Evolutionary conservation across 2,797 vertebrate species (phyloP).

Genomic region (Spheniscus humboldti): DNA sequence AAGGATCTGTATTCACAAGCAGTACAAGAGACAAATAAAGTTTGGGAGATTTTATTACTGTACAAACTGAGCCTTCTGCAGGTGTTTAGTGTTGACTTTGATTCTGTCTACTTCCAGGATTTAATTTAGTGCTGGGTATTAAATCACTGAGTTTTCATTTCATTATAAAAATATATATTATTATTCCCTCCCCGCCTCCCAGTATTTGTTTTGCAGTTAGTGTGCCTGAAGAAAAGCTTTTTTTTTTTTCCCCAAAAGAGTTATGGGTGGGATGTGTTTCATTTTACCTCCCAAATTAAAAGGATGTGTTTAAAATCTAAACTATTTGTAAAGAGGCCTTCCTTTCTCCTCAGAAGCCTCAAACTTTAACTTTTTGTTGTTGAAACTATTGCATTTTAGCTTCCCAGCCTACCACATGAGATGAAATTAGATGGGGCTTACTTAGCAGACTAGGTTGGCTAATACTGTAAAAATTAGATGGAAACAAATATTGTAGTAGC

Average conservation of each 20-base stretch:
- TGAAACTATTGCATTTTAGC: neutral
- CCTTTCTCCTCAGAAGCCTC: neutral
- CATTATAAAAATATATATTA: rapidly evolving
- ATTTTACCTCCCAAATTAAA: neutral
- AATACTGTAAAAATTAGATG: neutral
- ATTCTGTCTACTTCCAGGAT: neutral
- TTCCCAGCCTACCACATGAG: neutral
- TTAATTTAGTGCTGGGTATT: neutral
- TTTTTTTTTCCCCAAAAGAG: rapidly evolving
- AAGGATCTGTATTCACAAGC: neutral
- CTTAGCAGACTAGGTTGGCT: neutral
- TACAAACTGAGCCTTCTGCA: neutral
- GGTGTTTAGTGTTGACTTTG: neutral
- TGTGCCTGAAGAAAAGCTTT: neutral
- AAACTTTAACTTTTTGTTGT: neutral
- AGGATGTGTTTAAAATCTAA: neutral
- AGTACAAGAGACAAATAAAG: neutral
- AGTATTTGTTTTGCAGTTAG: neutral
- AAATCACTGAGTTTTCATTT: neutral
- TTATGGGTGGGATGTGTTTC: neutral
- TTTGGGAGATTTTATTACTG: neutral
- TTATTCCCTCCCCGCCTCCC: rapidly evolving
- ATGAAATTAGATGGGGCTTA: neutral
- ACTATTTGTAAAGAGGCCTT: neutral
- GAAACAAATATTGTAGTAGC: neutral